Evolutionary conservation across 2,888 invertebrate species (phyloP).

Genomic region (Xestobium rufovillosum): DNA sequence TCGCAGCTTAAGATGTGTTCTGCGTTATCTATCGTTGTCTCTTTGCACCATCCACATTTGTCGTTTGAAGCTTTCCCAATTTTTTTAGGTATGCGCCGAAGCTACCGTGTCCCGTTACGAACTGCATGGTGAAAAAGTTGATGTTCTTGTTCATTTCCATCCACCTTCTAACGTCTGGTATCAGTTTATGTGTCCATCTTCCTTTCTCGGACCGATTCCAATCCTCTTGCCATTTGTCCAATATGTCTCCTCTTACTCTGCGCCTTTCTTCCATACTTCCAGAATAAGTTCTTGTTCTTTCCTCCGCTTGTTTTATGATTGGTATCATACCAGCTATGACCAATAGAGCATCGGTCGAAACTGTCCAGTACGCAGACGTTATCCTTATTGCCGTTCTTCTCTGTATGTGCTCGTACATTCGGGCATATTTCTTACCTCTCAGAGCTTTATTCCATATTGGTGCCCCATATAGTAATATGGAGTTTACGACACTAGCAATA

Average conservation of each 20-base stretch:
- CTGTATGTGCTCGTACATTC: neutral
- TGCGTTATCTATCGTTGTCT: too few relatives aligned
- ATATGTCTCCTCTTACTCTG: neutral
- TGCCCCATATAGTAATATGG: conserved; percentile 6
- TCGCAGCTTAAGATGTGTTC: too few relatives aligned
- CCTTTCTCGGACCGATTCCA: neutral
- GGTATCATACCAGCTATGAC: conserved; percentile 2
- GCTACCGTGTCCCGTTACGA: too few relatives aligned
- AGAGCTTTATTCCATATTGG: neutral
- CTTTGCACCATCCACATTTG: too few relatives aligned
- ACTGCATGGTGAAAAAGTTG: too few relatives aligned
- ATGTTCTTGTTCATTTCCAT: neutral
- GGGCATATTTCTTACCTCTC: neutral
- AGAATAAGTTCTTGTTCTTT: too few relatives aligned
- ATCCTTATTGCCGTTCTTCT: conserved; percentile 5
- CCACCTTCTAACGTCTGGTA: neutral
- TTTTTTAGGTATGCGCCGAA: too few relatives aligned
- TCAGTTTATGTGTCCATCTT: conserved; percentile 1
- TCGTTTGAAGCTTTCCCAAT: too few relatives aligned
- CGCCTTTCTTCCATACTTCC: too few relatives aligned
- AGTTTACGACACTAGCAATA: neutral
- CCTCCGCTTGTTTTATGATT: too few relatives aligned
- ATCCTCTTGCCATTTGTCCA: neutral
- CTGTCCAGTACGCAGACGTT: conserved; percentile 3
- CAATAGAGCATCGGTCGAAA: neutral